Conservation (phyloP, 2,113 vertebrate genomes). For the Tragelaphus buxtoni region DNA sequence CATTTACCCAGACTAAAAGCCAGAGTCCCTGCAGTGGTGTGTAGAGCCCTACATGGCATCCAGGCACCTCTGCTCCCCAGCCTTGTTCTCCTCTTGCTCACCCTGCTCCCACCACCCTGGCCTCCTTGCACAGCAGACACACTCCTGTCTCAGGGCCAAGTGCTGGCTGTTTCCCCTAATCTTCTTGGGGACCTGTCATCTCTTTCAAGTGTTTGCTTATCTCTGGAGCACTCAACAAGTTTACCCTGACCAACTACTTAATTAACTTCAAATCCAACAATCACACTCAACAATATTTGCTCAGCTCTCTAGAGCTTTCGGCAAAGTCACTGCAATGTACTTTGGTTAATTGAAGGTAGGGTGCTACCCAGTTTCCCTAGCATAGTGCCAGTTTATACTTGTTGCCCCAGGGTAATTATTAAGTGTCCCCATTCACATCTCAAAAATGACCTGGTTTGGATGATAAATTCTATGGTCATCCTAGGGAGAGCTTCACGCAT, state of each 20-base stretch:
- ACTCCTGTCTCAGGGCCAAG: too few species aligned
- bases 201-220: background rate
- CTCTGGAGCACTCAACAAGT: background rate
- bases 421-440: background rate
- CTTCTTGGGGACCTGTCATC: background rate
- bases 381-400: background rate
- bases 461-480: background rate
- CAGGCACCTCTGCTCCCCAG: background rate
- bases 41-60: rapidly evolving
- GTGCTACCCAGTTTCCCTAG: background rate
- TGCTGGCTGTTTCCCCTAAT: background rate
- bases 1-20: background rate
- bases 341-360: background rate
- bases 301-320: background rate
- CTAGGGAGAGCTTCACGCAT: background rate
- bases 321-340: background rate
- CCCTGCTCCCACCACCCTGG: too few species aligned
- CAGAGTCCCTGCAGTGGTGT: background rate
- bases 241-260: background rate
- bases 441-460: background rate
- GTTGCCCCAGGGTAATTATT: background rate
- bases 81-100: background rate
- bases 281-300: background rate
- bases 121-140: background rate
- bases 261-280: background rate